Evolutionary conservation across 2,113 vertebrate genomes (phyloP).

Genomic region (Mormyrus lacerda): DNA sequence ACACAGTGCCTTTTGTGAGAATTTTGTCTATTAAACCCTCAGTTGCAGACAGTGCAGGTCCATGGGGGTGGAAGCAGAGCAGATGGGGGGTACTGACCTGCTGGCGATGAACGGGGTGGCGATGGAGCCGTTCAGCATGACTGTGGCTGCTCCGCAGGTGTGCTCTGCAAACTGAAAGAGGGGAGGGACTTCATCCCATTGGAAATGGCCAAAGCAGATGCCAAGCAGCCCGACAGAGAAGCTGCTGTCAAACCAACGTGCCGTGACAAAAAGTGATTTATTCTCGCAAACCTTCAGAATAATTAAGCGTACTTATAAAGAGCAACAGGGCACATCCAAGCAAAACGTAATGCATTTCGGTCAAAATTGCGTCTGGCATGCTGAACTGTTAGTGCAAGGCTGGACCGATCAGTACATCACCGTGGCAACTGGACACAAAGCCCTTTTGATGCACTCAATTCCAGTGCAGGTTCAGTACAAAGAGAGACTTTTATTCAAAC

Average conservation of each 20-base stretch:
- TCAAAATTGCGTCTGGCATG: background rate
- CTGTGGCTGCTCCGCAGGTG: constrained; percentile 68
- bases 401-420: constrained; percentile 31
- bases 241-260: background rate
- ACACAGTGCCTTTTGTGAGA: background rate
- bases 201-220: background rate
- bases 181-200: background rate
- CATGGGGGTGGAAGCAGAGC: background rate
- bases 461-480: background rate
- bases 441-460: constrained; percentile 40
- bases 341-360: background rate
- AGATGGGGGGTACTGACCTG: constrained; percentile 56
- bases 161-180: constrained; percentile 69
- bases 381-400: constrained; percentile 27
- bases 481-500: background rate
- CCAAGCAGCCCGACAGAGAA: background rate
- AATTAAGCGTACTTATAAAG: background rate
- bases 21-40: background rate
- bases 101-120: constrained; percentile 47
- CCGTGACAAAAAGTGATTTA: background rate
- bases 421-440: constrained; percentile 49
- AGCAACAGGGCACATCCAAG: background rate
- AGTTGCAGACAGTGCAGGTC: background rate
- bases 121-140: constrained; percentile 72
- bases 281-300: background rate